phyloP scores from a whole-genome alignment of 2,888 invertebrate genomes.

The Noctua comes region DNA sequence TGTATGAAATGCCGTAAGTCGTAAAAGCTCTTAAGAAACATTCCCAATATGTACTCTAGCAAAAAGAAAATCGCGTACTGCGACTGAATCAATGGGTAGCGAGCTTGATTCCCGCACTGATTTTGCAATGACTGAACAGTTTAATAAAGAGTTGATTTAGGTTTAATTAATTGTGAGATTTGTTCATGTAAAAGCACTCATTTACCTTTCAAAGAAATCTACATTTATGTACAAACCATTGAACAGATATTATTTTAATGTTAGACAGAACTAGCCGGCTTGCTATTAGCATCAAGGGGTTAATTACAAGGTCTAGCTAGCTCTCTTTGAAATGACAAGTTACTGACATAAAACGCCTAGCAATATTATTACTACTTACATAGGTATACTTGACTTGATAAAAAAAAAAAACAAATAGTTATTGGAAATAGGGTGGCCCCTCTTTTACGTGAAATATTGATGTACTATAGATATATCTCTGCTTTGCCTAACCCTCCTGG shows the following conservation, averaged over 20 bases:
- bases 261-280: neutral
- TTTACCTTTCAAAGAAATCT: too few species aligned
- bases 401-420: neutral
- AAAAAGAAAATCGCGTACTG: neutral
- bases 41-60: neutral
- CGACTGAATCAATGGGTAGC: neutral
- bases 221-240: neutral
- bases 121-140: neutral
- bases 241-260: neutral
- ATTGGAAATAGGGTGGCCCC: neutral
- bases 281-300: neutral
- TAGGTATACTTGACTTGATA: neutral
- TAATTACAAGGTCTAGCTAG: conserved; percentile 9
- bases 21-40: neutral
- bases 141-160: neutral
- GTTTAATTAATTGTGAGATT: neutral
- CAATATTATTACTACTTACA: neutral
- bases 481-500: neutral
- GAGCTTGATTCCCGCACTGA: neutral
- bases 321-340: conserved; percentile 2
- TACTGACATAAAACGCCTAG: neutral
- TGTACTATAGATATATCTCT: neutral
- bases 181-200: neutral
- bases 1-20: too few species aligned
- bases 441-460: neutral